Conservation (phyloP, 1,140 invertebrate species). For the Drosophila eugracilis region DNA sequence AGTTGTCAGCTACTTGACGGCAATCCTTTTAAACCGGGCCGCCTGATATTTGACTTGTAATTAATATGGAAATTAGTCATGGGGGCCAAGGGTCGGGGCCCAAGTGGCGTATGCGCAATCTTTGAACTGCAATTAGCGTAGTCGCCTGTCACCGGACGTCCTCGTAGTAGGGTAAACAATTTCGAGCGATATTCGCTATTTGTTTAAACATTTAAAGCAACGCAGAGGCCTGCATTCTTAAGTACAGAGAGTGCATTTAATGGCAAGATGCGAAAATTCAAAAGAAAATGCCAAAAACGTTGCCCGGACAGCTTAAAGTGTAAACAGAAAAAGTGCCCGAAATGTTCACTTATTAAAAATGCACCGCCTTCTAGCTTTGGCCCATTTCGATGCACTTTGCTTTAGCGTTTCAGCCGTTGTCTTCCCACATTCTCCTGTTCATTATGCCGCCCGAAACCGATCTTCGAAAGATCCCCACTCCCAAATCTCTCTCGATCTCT, state of each 20-base stretch:
- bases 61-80: slow-evolving; percentile 64
- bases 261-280: slow-evolving; percentile 61
- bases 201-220: slow-evolving; percentile 78
- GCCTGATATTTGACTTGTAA: slow-evolving; percentile 55
- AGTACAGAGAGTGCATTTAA: slow-evolving; percentile 79
- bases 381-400: slow-evolving; percentile 79
- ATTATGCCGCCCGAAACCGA: slow-evolving; percentile 1
- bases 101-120: slow-evolving; percentile 74
- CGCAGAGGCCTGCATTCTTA: slow-evolving; percentile 63
- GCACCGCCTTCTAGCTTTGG: slow-evolving; percentile 59
- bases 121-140: slow-evolving; percentile 71
- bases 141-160: slow-evolving; percentile 44
- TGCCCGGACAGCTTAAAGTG: slow-evolving; percentile 71
- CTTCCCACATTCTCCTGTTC: slow-evolving; percentile 43
- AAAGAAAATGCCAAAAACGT: slow-evolving; percentile 36
- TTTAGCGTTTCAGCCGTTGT: slow-evolving; percentile 49
- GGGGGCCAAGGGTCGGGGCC: neutral
- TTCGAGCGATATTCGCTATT: slow-evolving; percentile 50
- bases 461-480: neutral
- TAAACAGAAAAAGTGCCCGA: slow-evolving; percentile 75
- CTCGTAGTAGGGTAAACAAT: slow-evolving; percentile 41
- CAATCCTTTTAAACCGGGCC: slow-evolving; percentile 64
- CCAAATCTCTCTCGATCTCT: neutral
- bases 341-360: slow-evolving; percentile 76
- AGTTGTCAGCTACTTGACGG: slow-evolving; percentile 64